Percentiles rank a stretch among this genome's conserved stretches.
Evolutionary conservation across 2,797 vertebrate genomes (phyloP).

Genomic region (Australoheros facetus): DNA sequence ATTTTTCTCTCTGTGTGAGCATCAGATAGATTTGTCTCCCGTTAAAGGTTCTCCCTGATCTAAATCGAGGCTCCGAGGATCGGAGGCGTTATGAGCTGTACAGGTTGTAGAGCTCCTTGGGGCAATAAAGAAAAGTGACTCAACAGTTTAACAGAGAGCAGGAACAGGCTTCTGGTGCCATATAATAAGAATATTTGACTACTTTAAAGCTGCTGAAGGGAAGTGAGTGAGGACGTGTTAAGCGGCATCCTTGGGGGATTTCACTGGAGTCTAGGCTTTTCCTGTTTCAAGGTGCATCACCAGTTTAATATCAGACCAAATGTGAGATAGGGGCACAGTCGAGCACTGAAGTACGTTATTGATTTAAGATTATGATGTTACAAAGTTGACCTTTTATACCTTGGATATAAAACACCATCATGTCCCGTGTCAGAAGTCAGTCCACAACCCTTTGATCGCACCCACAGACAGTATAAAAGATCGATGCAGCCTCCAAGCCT

Average conservation of each 20-base stretch:
- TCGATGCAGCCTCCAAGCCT: too few relatives aligned
- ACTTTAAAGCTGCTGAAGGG: not conserved
- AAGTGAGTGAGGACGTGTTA: not conserved
- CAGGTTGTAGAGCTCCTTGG: constrained; percentile 4
- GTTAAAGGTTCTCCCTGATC: not conserved
- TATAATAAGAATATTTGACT: not conserved
- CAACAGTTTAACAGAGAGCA: not conserved
- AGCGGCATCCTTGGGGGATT: not conserved
- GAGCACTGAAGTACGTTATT: not conserved
- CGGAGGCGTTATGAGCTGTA: not conserved
- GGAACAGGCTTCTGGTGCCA: not conserved
- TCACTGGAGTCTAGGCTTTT: not conserved
- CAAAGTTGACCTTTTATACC: not conserved
- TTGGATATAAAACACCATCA: not conserved
- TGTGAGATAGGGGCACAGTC: accelerated
- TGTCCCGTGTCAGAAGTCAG: accelerated
- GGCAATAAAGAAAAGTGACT: not conserved
- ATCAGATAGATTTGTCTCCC: constrained; percentile 6
- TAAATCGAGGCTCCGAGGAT: constrained; percentile 2
- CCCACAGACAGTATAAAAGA: not conserved
- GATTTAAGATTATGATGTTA: not conserved
- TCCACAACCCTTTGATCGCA: not conserved
- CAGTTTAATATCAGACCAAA: not conserved
- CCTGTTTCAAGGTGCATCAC: accelerated
- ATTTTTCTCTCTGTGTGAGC: not conserved